phyloP scores from a whole-genome alignment of 2,888 invertebrate species.

The Acrobasis repandana region DNA sequence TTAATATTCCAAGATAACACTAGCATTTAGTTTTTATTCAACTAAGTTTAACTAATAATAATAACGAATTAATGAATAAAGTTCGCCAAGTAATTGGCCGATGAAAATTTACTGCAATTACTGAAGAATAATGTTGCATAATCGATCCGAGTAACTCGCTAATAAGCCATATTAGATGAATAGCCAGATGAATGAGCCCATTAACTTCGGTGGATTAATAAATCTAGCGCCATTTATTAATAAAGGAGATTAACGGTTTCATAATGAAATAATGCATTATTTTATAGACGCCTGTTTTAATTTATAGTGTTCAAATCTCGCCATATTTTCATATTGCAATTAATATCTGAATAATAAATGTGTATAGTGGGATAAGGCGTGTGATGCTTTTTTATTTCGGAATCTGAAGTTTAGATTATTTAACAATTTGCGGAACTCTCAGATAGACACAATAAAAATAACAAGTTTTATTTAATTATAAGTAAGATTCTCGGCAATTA shows the following conservation, averaged over 20 bases:
- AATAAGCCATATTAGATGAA: constrained; percentile 48
- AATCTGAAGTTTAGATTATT: too few species aligned
- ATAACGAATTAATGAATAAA: too few species aligned
- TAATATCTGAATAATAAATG: neutral
- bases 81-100: too few species aligned
- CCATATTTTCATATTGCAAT: too few species aligned
- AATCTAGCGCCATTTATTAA: constrained; percentile 46
- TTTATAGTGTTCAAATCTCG: neutral
- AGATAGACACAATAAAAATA: too few species aligned
- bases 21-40: too few species aligned
- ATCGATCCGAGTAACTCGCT: constrained; percentile 35
- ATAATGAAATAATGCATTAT: constrained; percentile 39
- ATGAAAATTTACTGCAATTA: constrained; percentile 25
- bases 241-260: constrained; percentile 43
- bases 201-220: constrained; percentile 47
- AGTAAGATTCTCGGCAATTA: too few species aligned
- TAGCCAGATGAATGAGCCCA: constrained; percentile 48
- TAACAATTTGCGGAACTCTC: too few species aligned
- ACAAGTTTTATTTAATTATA: too few species aligned
- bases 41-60: too few species aligned
- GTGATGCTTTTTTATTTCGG: too few species aligned
- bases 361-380: neutral
- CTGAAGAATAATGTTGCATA: constrained; percentile 29
- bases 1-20: too few species aligned
- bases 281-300: constrained; percentile 9